Conservation (phyloP, 2,888 invertebrate species). For the Watsonalla binaria region DNA sequence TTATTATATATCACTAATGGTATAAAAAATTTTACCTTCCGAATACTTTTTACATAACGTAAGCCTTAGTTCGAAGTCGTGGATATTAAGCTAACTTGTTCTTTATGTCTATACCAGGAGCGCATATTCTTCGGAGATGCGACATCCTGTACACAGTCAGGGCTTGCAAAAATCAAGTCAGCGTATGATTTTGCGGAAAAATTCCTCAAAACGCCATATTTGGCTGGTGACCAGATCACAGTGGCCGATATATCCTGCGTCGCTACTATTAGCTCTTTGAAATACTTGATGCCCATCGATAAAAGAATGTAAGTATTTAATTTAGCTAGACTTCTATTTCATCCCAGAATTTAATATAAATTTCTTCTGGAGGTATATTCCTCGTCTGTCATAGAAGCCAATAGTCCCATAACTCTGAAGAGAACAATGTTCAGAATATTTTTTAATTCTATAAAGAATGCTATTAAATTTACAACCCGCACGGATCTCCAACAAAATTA, state of each 20-base stretch:
- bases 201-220: slow-evolving; percentile 66
- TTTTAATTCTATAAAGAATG: too few relatives aligned
- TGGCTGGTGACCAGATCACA: slow-evolving; percentile 74
- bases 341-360: too few relatives aligned
- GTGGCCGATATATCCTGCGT: slow-evolving; percentile 77
- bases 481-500: too few relatives aligned
- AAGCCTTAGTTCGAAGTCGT: too few relatives aligned
- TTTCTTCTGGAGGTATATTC: too few relatives aligned
- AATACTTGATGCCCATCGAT: slow-evolving; percentile 33
- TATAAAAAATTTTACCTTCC: too few relatives aligned
- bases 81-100: neutral
- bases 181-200: slow-evolving; percentile 58
- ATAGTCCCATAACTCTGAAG: too few relatives aligned
- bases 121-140: slow-evolving; percentile 23
- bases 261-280: slow-evolving; percentile 61
- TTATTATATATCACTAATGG: too few relatives aligned
- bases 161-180: slow-evolving; percentile 21
- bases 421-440: too few relatives aligned
- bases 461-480: too few relatives aligned
- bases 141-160: slow-evolving; percentile 15
- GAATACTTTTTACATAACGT: too few relatives aligned
- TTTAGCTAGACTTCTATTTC: neutral
- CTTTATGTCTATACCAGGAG: slow-evolving; percentile 14
- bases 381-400: too few relatives aligned
- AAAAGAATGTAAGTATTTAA: slow-evolving; percentile 16